Evolutionary conservation across 2,888 invertebrate genomes (phyloP).

Genomic region (Ditylenchus weischeri): DNA sequence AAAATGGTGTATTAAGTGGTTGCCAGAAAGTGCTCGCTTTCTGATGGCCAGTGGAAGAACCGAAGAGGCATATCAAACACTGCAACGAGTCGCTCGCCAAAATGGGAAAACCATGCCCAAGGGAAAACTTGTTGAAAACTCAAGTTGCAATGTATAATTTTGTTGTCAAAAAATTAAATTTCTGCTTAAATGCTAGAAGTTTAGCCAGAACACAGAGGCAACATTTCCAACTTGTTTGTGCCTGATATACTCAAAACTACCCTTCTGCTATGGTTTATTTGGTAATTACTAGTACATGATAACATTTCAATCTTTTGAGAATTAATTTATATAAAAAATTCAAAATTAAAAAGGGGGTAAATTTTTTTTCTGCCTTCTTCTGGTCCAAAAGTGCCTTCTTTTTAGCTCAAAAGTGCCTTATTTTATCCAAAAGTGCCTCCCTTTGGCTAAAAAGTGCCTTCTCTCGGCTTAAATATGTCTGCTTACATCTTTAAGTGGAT

Average conservation of each 20-base stretch:
- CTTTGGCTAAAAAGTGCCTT: too few species aligned
- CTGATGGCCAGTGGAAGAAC: constrained; percentile 81
- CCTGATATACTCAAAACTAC: constrained; percentile 80
- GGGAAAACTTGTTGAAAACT: constrained; percentile 75
- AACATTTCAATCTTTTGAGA: too few species aligned
- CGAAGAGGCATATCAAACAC: constrained; percentile 78
- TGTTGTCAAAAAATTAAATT: constrained; percentile 3
- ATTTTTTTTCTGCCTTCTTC: too few species aligned
- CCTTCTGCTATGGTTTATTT: constrained; percentile 84
- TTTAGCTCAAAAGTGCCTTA: too few species aligned
- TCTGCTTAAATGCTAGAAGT: not conserved
- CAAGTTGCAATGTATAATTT: constrained; percentile 28
- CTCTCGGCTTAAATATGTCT: too few species aligned
- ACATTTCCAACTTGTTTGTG: constrained; percentile 64
- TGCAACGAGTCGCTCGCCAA: constrained; percentile 80
- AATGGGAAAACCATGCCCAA: constrained; percentile 83
- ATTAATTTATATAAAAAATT: too few species aligned
- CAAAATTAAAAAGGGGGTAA: too few species aligned
- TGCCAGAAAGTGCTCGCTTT: constrained; percentile 86
- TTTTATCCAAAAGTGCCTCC: too few species aligned
- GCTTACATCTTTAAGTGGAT: too few species aligned
- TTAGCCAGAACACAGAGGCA: constrained; percentile 59
- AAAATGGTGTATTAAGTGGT: constrained; percentile 69
- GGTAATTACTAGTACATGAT: constrained; percentile 65
- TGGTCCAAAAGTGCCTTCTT: too few species aligned